Evolutionary conservation across 1,140 invertebrate species (phyloP).

Genomic region (Berghia stephanieae): DNA sequence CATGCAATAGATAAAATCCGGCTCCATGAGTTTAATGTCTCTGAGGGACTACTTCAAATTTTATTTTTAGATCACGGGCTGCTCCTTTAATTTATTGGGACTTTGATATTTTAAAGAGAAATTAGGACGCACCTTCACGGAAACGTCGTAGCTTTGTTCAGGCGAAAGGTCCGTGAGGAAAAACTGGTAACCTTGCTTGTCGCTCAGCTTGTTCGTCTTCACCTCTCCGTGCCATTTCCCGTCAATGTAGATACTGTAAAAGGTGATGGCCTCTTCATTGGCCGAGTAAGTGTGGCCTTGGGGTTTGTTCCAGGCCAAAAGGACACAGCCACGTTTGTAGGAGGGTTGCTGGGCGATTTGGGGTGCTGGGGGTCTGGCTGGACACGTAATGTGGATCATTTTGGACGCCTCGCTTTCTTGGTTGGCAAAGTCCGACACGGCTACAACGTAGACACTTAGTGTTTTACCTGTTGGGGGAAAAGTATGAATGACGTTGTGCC

Average conservation of each 20-base stretch:
- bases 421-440: conserved; percentile 52
- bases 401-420: conserved; percentile 61
- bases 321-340: conserved; percentile 59
- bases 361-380: conserved; percentile 52
- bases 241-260: conserved; percentile 62
- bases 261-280: conserved; percentile 55
- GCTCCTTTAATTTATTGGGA: no score
- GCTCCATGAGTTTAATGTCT: no score
- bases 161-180: conserved; percentile 61
- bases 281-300: conserved; percentile 41
- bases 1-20: no score
- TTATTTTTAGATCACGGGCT: no score
- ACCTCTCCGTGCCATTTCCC: conserved; percentile 63
- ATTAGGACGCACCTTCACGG: conserved; percentile 52
- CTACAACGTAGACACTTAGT: conserved; percentile 56
- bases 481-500: no score
- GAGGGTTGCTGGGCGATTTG: conserved; percentile 61
- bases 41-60: no score
- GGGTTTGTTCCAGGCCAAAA: conserved; percentile 63
- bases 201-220: conserved; percentile 51
- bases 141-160: conserved; percentile 63
- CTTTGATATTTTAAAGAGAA: no score
- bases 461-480: conserved; percentile 53
- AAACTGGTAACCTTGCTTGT: conserved; percentile 65
- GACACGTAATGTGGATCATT: conserved; percentile 60